phyloP scores from a whole-genome alignment of 2,888 invertebrate species.

The Noctua janthe region DNA sequence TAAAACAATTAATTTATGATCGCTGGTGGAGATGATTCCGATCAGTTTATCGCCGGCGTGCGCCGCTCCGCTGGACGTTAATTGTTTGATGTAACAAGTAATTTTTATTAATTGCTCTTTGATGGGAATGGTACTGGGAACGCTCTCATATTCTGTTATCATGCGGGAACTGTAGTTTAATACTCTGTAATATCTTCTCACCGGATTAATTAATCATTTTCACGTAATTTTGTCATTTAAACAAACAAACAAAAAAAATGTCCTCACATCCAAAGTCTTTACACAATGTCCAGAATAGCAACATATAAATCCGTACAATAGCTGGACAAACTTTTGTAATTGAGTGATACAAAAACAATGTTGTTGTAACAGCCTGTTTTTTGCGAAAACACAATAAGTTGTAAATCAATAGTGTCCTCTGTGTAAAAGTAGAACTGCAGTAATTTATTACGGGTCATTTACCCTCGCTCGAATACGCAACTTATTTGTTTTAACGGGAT shows the following conservation, averaged over 20 bases:
- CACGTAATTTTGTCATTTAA: background rate
- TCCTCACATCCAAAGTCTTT: background rate
- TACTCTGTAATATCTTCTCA: background rate
- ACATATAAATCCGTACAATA: conserved; percentile 30
- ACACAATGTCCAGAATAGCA: background rate
- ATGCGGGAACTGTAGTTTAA: conserved; percentile 79
- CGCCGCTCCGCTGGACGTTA: conserved; percentile 85
- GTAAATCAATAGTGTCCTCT: conserved; percentile 67
- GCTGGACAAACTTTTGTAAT: conserved; percentile 47
- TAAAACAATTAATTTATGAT: conserved; percentile 90
- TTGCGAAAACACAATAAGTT: conserved; percentile 54
- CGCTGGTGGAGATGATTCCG: conserved; percentile 83
- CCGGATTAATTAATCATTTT: background rate
- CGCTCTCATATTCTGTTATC: conserved; percentile 73
- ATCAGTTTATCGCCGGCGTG: conserved; percentile 85
- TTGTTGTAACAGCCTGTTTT: conserved; percentile 40
- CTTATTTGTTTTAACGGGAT: conserved; percentile 54
- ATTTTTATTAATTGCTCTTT: conserved; percentile 89
- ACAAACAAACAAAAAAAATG: background rate
- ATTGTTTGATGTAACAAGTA: conserved; percentile 87
- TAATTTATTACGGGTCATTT: conserved; percentile 60
- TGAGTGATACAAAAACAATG: conserved; percentile 57
- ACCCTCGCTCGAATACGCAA: conserved; percentile 19
- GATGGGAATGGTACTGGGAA: conserved; percentile 79
- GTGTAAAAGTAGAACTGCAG: conserved; percentile 57